Evolutionary conservation across 2,113 vertebrate genomes (phyloP).

Genomic region (Ptilonorhynchus violaceus): DNA sequence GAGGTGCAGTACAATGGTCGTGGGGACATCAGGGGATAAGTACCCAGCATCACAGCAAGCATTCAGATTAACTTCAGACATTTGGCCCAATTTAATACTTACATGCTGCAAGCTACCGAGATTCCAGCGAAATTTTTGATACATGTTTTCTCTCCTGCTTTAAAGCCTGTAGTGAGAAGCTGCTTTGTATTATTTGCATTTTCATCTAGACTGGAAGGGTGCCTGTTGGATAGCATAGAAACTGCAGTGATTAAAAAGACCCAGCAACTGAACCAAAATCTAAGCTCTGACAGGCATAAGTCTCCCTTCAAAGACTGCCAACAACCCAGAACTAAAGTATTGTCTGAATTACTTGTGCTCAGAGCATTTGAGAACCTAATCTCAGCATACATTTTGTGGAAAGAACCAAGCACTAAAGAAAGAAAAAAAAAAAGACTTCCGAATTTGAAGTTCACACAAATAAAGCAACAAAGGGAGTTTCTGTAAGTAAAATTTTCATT

Average conservation of each 20-base stretch:
- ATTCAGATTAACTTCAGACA: conserved; percentile 1
- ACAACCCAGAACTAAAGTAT: conserved; percentile 16
- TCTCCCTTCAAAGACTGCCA: conserved; percentile 41
- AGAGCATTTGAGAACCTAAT: conserved; percentile 10
- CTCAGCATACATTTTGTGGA: not conserved
- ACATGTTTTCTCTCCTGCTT: not conserved
- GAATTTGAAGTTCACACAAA: not conserved
- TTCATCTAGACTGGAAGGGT: conserved; percentile 29
- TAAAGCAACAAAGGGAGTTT: not conserved
- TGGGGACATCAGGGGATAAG: not conserved
- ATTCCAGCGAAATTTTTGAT: not conserved
- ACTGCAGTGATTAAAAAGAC: conserved; percentile 24
- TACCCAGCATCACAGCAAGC: not conserved
- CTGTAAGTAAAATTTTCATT: not conserved
- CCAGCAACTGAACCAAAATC: conserved; percentile 22
- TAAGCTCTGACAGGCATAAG: conserved; percentile 11
- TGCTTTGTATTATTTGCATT: conserved; percentile 48
- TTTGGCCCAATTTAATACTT: not conserved
- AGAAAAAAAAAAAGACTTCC: not conserved
- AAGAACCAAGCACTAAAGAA: not conserved
- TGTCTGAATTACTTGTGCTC: conserved; percentile 4
- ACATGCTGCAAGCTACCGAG: not conserved
- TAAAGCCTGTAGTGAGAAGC: not conserved
- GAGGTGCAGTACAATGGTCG: not conserved
- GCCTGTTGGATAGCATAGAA: conserved; percentile 27